phyloP scores from a whole-genome alignment of 2,797 vertebrate genomes.

The Champsocephalus gunnari region DNA sequence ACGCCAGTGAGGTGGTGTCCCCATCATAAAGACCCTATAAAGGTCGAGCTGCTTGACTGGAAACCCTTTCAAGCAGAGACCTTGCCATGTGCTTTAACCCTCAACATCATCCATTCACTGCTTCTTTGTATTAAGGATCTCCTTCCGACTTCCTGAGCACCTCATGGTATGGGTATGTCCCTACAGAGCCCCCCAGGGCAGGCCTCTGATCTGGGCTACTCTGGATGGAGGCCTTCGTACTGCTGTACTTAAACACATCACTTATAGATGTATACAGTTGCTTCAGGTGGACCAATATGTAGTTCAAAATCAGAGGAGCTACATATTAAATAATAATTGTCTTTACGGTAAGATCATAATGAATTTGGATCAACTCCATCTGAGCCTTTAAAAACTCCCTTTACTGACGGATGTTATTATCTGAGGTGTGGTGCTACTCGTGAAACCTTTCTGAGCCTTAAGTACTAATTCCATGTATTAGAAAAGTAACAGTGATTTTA shows the following conservation, averaged over 20 bases:
- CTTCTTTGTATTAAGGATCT: neutral
- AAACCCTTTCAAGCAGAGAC: too few species aligned
- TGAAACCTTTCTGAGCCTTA: too few species aligned
- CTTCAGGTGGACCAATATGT: neutral
- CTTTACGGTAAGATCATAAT: too few species aligned
- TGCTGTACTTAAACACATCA: neutral
- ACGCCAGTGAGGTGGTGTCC: neutral
- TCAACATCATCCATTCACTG: neutral
- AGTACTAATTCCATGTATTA: too few species aligned
- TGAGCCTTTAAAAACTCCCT: neutral
- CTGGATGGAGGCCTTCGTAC: neutral
- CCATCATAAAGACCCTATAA: neutral
- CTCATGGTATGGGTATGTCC: neutral
- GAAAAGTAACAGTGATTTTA: too few species aligned
- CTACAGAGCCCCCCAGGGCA: neutral
- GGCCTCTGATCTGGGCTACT: neutral
- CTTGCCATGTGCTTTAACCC: neutral
- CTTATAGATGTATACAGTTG: neutral
- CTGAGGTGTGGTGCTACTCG: too few species aligned
- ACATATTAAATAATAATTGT: neutral
- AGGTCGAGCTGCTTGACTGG: neutral
- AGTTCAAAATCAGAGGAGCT: neutral
- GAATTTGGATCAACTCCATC: conserved; percentile 7
- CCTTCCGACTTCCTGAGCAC: neutral
- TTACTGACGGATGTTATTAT: too few species aligned